Base-by-base conservation (phyloP, 2,888 invertebrate genomes). In the Rhorus exstirpatorius region DNA sequence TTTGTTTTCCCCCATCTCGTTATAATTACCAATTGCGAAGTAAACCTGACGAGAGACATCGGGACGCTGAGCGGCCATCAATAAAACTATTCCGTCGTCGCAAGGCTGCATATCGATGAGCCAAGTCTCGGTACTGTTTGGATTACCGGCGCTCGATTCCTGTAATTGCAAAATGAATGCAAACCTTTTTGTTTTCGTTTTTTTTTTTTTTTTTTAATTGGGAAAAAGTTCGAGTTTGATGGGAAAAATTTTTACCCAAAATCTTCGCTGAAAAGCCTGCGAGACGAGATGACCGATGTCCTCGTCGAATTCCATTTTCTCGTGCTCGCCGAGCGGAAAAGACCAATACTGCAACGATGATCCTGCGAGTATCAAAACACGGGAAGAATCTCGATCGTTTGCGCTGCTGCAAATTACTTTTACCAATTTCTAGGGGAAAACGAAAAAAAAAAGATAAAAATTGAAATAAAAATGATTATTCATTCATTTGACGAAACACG, bases 331-430 rank as follows among this genome's bases (percentile, higher is more conserved):
- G 26, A 93, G 93, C 60, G 93, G 94, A 71, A 97, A 94, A 63
- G 94, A 94, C 98, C 98, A 98, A 90, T 97, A 96, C 93, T 98
- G 98, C 79, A 98, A 93, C 85, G 95, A 95, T 49, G 96, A 95
- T 67, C 97, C 97, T 12, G 97, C 95, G 76, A 97, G 93, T 70
- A 97, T 95, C 83, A 95, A 95, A n/a, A 97, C 94, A 63, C 94
- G 93, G 87, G 95, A 95, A 87, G 95, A 95, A 44, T 94, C 94
- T 90, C 91, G 83, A 88, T 93, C 85, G 91, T 93, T 86, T 17
- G 89, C 65, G 61, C 81, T 79, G 75, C 89, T 87, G 91, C 93
- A 87, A 86, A 88, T 85, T 78, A 97, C 95, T 86, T 97, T 96
- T 0, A 97, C 96, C 68, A 97, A 91, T 92, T 94, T 94, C 94